phyloP scores from a whole-genome alignment of 2,888 invertebrate genomes.

The Acrobasis suavella region DNA sequence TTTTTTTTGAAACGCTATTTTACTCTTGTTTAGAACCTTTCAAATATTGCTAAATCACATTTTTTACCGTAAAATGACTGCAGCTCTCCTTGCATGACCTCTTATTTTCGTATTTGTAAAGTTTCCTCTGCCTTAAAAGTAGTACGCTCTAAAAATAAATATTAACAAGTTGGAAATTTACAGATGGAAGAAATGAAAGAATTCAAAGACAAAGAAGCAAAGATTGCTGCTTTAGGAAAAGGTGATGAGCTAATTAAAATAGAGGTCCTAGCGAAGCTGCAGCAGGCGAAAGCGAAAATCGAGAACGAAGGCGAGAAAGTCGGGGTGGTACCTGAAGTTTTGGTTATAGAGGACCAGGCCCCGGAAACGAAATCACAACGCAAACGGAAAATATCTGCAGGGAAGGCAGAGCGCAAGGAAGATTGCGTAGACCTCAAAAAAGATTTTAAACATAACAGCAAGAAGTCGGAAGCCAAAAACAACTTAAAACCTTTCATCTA shows the following conservation, averaged over 20 bases:
- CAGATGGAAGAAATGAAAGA: constrained; percentile 63
- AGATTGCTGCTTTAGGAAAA: constrained; percentile 56
- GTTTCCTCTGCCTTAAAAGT: not conserved
- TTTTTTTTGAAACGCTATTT: not conserved
- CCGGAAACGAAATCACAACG: constrained; percentile 42
- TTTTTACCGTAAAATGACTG: not conserved
- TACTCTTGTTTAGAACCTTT: not conserved
- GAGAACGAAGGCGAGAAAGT: constrained; percentile 39
- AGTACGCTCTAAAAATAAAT: not conserved
- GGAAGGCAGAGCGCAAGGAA: constrained; percentile 39
- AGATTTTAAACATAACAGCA: constrained; percentile 33
- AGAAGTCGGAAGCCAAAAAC: constrained; percentile 34
- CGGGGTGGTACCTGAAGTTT: constrained; percentile 16
- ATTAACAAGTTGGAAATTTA: constrained; percentile 32
- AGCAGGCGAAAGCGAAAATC: constrained; percentile 46
- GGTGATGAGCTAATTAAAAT: constrained; percentile 58
- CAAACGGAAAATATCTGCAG: constrained; percentile 49
- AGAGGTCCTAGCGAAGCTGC: constrained; percentile 56
- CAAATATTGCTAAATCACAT: too few species aligned
- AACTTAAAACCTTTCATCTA: constrained; percentile 37
- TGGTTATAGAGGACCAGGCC: constrained; percentile 27
- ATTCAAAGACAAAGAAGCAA: constrained; percentile 61
- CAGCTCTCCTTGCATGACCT: not conserved
- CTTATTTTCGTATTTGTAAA: not conserved
- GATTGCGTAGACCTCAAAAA: constrained; percentile 32